Conservation (phyloP, 2,113 vertebrate genomes). For the Anguilla japonica region DNA sequence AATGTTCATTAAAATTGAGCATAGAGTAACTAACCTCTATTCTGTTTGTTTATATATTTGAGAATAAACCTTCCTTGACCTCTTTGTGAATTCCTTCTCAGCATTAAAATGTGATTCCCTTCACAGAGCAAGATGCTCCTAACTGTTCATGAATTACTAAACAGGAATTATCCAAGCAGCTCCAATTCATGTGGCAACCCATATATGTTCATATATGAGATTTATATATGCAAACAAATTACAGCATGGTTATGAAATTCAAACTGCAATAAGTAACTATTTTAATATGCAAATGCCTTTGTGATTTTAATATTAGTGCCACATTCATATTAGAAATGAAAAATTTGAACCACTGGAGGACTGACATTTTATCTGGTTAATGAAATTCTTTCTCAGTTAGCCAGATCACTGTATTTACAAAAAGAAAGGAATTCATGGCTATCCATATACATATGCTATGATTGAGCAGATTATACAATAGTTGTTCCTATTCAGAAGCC, state of each 20-base stretch:
- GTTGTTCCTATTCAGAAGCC: not conserved
- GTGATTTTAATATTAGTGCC: not conserved
- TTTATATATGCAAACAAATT: not conserved
- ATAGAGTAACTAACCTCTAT: conserved; percentile 13
- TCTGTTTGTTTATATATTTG: conserved; percentile 13
- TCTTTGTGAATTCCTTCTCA: not conserved
- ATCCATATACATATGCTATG: too few relatives aligned
- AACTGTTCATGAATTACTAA: not conserved
- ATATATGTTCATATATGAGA: not conserved
- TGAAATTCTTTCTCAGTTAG: not conserved
- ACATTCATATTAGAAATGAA: not conserved
- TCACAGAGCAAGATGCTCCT: not conserved
- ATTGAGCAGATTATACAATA: not conserved
- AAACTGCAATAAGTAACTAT: conserved; percentile 10
- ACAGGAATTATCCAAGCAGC: not conserved
- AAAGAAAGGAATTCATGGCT: too few relatives aligned
- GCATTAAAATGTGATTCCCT: not conserved
- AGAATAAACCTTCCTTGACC: conserved; percentile 19
- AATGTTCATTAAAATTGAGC: not conserved
- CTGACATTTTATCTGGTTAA: not conserved
- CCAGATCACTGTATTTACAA: too few relatives aligned
- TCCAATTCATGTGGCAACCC: not conserved
- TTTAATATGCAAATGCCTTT: not conserved
- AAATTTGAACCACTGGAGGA: not conserved
- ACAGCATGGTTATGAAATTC: not conserved